A percentile compares a stretch with the other conserved stretches of the same genome.
Evolutionary conservation across 2,888 invertebrate genomes (phyloP).

Genomic region (Sturmia bella): DNA sequence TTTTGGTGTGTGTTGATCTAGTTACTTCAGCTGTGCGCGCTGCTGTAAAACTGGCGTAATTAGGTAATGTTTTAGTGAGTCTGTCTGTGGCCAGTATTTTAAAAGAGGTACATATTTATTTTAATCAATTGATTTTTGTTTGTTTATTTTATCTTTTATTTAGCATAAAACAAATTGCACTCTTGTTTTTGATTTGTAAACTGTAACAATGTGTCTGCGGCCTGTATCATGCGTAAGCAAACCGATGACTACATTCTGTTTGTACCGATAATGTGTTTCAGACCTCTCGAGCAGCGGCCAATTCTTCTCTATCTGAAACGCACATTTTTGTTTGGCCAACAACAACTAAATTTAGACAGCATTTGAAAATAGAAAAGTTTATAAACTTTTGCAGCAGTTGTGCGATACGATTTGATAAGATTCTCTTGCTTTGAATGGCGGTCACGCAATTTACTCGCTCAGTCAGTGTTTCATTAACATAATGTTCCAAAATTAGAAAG

Average conservation of each 20-base stretch:
- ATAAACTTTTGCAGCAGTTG: slow-evolving; percentile 38
- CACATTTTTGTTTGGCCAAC: slow-evolving; percentile 17
- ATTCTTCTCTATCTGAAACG: slow-evolving; percentile 25
- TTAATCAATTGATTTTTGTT: not conserved
- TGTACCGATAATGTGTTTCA: slow-evolving; percentile 42
- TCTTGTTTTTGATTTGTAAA: slow-evolving; percentile 33
- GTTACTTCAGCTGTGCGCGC: slow-evolving; percentile 2
- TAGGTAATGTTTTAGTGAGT: slow-evolving; percentile 56
- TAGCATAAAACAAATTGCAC: not conserved
- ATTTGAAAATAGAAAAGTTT: slow-evolving; percentile 36
- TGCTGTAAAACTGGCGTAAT: slow-evolving; percentile 36
- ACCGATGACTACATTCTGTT: slow-evolving; percentile 60
- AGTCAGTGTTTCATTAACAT: slow-evolving; percentile 71
- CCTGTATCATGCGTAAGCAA: slow-evolving; percentile 51
- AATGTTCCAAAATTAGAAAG: slow-evolving; percentile 77
- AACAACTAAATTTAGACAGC: slow-evolving; percentile 7
- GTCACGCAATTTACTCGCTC: slow-evolving; percentile 35
- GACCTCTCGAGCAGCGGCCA: slow-evolving; percentile 21
- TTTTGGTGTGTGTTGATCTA: slow-evolving; percentile 1
- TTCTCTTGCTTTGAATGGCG: slow-evolving; percentile 8
- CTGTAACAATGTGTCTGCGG: slow-evolving; percentile 48
- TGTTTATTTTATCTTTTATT: slow-evolving; percentile 23
- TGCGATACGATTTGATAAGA: not conserved
- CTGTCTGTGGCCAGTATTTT: slow-evolving; percentile 38
- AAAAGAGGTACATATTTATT: slow-evolving; percentile 27